Percentiles rank a stretch among this genome's conserved stretches.
Conservation (phyloP, 1,140 invertebrate species). For the Scaptomyza pallida region DNA sequence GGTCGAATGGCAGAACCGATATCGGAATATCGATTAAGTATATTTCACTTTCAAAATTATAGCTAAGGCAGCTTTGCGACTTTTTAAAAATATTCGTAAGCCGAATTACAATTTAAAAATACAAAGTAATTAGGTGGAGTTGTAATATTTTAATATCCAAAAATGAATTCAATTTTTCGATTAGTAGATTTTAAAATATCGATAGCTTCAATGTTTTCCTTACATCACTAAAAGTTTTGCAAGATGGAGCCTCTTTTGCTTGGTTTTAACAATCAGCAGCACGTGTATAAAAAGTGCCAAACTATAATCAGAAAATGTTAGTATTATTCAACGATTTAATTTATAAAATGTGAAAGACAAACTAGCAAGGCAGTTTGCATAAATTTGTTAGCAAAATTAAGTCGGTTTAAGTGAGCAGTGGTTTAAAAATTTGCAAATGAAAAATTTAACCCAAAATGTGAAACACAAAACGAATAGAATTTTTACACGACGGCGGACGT, state of each 20-base stretch:
- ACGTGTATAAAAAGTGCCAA: constrained; percentile 84
- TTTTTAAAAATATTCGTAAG: too few relatives aligned
- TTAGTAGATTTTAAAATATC: constrained; percentile 25
- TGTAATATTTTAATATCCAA: background rate
- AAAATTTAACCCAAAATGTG: constrained; percentile 58
- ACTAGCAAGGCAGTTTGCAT: constrained; percentile 1
- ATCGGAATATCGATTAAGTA: too few relatives aligned
- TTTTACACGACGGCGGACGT: constrained; percentile 58
- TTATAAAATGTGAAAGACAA: constrained; percentile 36
- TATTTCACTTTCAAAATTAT: too few relatives aligned
- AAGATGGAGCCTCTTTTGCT: constrained; percentile 81
- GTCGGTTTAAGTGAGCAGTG: constrained; percentile 35
- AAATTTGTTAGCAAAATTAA: constrained; percentile 18
- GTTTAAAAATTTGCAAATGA: constrained; percentile 42
- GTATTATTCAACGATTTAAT: constrained; percentile 64
- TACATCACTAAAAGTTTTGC: constrained; percentile 58
- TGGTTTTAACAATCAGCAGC: constrained; percentile 84
- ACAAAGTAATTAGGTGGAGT: background rate
- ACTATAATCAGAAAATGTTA: constrained; percentile 83
- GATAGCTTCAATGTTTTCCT: constrained; percentile 36
- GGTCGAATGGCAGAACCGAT: too few relatives aligned
- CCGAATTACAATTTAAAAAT: too few relatives aligned
- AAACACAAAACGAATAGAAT: constrained; percentile 57
- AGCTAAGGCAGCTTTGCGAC: too few relatives aligned
- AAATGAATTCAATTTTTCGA: background rate